Evolutionary conservation across 2,888 invertebrate species (phyloP), one percentile per base, ranked within the genome.

Genomic region (Idaea biselata): DNA sequence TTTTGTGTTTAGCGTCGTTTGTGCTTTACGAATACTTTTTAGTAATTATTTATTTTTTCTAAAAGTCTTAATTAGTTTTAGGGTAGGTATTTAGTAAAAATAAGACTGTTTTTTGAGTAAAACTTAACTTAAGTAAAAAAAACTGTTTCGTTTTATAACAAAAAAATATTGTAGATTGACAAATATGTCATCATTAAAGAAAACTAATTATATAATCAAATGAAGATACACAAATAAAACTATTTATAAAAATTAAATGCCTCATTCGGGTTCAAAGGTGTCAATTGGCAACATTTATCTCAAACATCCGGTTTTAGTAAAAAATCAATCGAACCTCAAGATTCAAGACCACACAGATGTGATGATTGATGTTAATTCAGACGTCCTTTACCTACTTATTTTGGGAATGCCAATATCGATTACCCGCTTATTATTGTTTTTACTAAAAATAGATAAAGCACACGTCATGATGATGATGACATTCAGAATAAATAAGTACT

Each of bases 1-100:
- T 44, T 44, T 17, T 61, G 53, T 53, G 57, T 31, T 61, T 62
- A 54, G 1, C n/a, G 58, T 58, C 44, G 4, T 61, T 44, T 31
- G 14, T 32, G 33, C 55, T 18, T 32, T 8, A 58, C 17, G 59
- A 25, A 5, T 7, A 33, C 3, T 33, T 33, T 14, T 33, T 33
- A 33, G 33, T 14, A 33, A 33, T 7, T 7, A 6, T 14, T 33
- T 33, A 1, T 7, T 33, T 33, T 33, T 25, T 25, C 5, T 25
- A 25, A 3, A 25, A 25, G 25, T 25, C 25, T 25, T n/a, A n/a
- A n/a, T n/a, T 6, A 32, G 4, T 32, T 32, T 32, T 32, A 6
- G 32, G 32, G 32, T 32, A 32, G 7, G 25, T 25, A 25, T 25
- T 25, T 25, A 25, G 25, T 25, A 3, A 25, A 25, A 25, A 25